Conservation (phyloP, 2,888 invertebrate genomes). For the Fabriciana adippe region DNA sequence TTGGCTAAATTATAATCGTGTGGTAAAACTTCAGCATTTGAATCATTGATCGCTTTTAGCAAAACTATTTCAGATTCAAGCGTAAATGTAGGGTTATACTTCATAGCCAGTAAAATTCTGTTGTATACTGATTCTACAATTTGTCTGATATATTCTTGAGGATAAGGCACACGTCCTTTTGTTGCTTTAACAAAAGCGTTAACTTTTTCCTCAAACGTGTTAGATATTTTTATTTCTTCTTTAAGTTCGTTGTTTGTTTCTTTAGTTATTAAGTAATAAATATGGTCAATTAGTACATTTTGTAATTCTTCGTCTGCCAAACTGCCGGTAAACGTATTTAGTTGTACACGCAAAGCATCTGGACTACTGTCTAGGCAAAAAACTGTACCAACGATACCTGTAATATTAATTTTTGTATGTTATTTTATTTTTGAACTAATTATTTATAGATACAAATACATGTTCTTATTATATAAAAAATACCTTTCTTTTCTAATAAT, state of each 20-base stretch:
- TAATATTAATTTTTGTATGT: not conserved
- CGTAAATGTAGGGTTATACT: slow-evolving; percentile 1
- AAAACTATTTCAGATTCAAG: slow-evolving; percentile 4
- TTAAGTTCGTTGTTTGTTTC: not conserved
- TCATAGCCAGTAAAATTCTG: not conserved
- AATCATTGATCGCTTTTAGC: not conserved
- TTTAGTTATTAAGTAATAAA: not conserved
- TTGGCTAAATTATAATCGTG: slow-evolving; percentile 9
- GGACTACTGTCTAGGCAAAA: slow-evolving; percentile 8
- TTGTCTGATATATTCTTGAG: slow-evolving; percentile 5
- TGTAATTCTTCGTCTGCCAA: slow-evolving; percentile 6
- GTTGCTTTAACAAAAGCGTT: not conserved
- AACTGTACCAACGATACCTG: not conserved
- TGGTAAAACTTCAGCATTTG: not conserved
- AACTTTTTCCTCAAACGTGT: slow-evolving; percentile 6
- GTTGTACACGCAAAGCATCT: not conserved
- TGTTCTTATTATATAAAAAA: not conserved
- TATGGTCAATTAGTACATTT: not conserved
- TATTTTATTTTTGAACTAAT: not conserved
- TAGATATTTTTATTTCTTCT: not conserved
- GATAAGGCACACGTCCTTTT: slow-evolving; percentile 7
- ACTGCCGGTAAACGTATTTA: not conserved
- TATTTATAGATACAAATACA: too few species aligned
- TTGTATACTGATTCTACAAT: slow-evolving; percentile 5
- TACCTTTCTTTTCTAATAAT: slow-evolving; percentile 6